phyloP scores from a whole-genome alignment of 2,888 invertebrate genomes.

The Fabriciana adippe region DNA sequence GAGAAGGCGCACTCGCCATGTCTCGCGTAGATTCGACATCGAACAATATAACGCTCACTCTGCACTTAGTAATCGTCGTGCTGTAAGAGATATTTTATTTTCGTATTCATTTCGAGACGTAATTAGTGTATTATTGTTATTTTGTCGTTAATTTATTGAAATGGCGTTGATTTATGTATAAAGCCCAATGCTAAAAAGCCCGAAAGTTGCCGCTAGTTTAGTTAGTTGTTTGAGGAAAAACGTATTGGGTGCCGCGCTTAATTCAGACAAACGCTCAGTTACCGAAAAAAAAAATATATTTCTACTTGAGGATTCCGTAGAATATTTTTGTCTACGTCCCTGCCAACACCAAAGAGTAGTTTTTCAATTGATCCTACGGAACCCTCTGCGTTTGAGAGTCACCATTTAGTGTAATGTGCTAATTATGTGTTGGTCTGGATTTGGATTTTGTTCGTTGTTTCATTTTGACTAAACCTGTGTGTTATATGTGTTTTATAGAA shows the following conservation, averaged over 20 bases:
- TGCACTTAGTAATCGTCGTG: conserved; percentile 82
- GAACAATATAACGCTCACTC: conserved; percentile 67
- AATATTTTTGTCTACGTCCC: conserved; percentile 50
- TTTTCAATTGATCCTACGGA: conserved; percentile 57
- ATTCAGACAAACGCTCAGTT: conserved; percentile 37
- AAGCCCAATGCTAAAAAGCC: conserved; percentile 61
- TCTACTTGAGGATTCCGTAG: conserved; percentile 70
- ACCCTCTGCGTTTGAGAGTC: conserved; percentile 65
- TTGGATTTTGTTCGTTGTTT: conserved; percentile 81
- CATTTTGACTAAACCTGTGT: conserved; percentile 80
- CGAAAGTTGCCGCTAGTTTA: conserved; percentile 46
- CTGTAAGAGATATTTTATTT: conserved; percentile 77
- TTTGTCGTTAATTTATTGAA: conserved; percentile 68
- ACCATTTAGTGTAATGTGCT: conserved; percentile 81
- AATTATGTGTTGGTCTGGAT: conserved; percentile 80
- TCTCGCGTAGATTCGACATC: conserved; percentile 65
- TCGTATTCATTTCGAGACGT: conserved; percentile 77
- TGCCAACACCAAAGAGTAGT: conserved; percentile 35
- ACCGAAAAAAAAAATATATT: conserved; percentile 33
- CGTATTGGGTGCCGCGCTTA: conserved; percentile 57
- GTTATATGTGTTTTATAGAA: conserved; percentile 78
- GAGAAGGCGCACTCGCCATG: conserved; percentile 53
- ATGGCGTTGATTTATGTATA: conserved; percentile 70
- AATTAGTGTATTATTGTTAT: conserved; percentile 80
- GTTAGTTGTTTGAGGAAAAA: conserved; percentile 41